These are phyloP conservation scores for Tipula unca DNA, from an alignment of 2,888 invertebrate species.

Conservation along the genomic window DNA sequence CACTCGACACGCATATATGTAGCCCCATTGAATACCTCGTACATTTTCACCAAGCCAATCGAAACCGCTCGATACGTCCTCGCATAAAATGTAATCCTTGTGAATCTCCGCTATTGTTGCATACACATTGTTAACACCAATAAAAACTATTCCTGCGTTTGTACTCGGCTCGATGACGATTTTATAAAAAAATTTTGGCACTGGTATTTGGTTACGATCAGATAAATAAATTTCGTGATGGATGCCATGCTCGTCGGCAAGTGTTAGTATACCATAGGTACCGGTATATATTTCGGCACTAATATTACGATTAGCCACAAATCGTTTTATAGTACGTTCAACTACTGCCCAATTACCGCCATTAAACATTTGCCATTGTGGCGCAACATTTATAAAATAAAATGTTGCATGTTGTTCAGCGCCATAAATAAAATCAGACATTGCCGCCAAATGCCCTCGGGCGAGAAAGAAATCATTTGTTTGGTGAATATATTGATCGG, in stretches of 20 bases:
- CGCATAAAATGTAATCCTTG: constrained; percentile 33
- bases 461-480: constrained; percentile 36
- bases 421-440: constrained; percentile 46
- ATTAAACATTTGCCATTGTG: constrained; percentile 52
- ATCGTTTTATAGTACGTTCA: constrained; percentile 44
- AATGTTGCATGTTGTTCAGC: constrained; percentile 47
- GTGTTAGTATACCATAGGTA: constrained; percentile 45
- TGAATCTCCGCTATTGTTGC: constrained; percentile 32
- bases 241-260: constrained; percentile 42
- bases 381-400: constrained; percentile 47
- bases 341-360: constrained; percentile 48
- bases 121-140: constrained; percentile 43
- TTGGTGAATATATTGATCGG: constrained; percentile 33
- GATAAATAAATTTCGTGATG: constrained; percentile 37
- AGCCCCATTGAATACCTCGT: constrained; percentile 28
- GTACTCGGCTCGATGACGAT: constrained; percentile 45
- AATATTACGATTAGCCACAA: constrained; percentile 36
- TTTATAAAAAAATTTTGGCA: constrained; percentile 52
- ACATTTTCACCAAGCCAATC: constrained; percentile 43
- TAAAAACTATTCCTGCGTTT: constrained; percentile 46
- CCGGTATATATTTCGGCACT: constrained; percentile 49
- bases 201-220: constrained; percentile 41
- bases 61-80: constrained; percentile 40
- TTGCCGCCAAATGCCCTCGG: constrained; percentile 47
- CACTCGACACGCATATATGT: constrained; percentile 37